These are phyloP conservation scores for Aporrectodea caliginosa DNA, from an alignment of 1,140 invertebrate genomes.

Conservation along the genomic window DNA sequence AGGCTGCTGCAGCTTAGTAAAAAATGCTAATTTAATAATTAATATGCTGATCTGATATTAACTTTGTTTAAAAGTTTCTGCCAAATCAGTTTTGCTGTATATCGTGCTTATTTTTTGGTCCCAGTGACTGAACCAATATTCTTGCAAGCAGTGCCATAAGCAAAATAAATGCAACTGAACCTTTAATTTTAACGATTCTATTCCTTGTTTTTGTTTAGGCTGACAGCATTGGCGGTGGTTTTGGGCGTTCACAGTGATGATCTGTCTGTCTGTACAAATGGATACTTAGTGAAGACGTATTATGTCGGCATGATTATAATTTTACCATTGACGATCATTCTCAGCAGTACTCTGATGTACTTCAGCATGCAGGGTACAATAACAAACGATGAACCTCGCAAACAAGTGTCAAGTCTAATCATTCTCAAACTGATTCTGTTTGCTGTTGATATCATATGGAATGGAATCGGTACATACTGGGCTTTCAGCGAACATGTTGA, in stretches of 20 bases:
- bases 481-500: constrained; percentile 59
- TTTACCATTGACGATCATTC: constrained; percentile 44
- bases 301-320: constrained; percentile 46
- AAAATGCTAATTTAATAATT: too few relatives aligned
- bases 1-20: too few relatives aligned
- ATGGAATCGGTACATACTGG: constrained; percentile 76
- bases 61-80: background rate
- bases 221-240: constrained; percentile 40
- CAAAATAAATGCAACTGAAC: too few relatives aligned
- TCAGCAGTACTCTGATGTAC: constrained; percentile 44
- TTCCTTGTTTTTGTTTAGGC: constrained; percentile 37
- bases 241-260: constrained; percentile 37
- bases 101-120: background rate
- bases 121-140: too few relatives aligned
- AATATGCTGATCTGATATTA: background rate
- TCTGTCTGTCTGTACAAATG: constrained; percentile 37
- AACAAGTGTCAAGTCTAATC: constrained; percentile 49
- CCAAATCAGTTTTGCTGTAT: background rate
- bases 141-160: too few relatives aligned
- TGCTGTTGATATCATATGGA: constrained; percentile 68
- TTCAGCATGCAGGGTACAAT: constrained; percentile 55
- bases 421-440: constrained; percentile 61
- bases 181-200: background rate
- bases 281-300: constrained; percentile 37
- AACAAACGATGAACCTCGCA: constrained; percentile 48